Conservation (phyloP, 2,797 vertebrate species). For the Passerculus sandwichensis region DNA sequence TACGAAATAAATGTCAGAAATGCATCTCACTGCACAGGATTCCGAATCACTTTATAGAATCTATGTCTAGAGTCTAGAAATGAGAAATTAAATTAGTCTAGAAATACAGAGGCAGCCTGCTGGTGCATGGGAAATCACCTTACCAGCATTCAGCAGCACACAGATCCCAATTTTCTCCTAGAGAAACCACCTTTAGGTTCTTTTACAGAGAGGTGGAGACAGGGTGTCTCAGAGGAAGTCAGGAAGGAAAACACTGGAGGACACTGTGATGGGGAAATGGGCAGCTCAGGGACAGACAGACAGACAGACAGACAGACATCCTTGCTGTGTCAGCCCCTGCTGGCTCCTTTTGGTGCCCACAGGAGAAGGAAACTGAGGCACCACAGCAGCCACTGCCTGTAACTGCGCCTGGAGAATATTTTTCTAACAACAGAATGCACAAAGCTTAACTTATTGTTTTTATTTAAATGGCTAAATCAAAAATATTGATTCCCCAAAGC, state of each 20-base stretch:
- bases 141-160: not conserved
- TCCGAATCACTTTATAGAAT: not conserved
- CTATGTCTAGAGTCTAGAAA: not conserved
- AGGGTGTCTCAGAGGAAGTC: not conserved
- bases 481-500: not conserved
- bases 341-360: not conserved
- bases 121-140: not conserved
- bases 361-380: not conserved
- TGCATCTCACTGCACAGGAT: not conserved
- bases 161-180: not conserved
- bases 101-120: not conserved
- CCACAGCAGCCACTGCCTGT: not conserved
- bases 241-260: not conserved
- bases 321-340: not conserved
- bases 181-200: not conserved
- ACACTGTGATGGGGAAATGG: not conserved
- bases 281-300: not conserved
- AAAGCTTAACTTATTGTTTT: not conserved
- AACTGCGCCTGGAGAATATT: not conserved
- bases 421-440: not conserved
- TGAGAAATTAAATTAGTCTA: not conserved
- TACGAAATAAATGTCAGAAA: not conserved
- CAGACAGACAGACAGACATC: not conserved
- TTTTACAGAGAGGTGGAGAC: not conserved
- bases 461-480: not conserved